Percentiles rank a stretch among this genome's conserved stretches.
These are phyloP conservation scores for Falco punctatus DNA, from an alignment of 2,113 vertebrate species.

Conservation along the genomic window DNA sequence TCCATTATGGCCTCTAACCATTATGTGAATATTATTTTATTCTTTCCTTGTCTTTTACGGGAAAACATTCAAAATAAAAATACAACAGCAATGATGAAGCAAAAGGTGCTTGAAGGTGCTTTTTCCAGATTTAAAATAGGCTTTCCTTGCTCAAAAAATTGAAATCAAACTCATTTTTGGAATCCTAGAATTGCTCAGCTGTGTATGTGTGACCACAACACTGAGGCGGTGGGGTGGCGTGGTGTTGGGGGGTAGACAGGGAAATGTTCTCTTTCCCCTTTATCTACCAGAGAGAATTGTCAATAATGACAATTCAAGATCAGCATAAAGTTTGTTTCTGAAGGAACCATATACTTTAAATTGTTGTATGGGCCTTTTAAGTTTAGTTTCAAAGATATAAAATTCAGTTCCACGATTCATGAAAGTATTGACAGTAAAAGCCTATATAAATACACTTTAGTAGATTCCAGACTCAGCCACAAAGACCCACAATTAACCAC, in stretches of 20 bases:
- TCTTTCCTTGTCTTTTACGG: neutral
- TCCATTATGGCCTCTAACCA: neutral
- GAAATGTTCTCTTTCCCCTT: neutral
- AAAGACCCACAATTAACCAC: neutral
- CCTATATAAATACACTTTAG: neutral
- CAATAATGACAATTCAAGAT: neutral
- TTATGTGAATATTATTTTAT: neutral
- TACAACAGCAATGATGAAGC: neutral
- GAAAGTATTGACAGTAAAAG: neutral
- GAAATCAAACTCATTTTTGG: neutral
- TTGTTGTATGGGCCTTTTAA: neutral
- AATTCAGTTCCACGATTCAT: neutral
- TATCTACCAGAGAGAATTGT: neutral
- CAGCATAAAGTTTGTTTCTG: neutral
- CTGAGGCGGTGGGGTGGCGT: too few relatives aligned
- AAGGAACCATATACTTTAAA: neutral
- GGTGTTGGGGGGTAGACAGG: too few relatives aligned
- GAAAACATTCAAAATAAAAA: neutral
- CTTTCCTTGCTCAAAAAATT: neutral
- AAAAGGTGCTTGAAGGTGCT: neutral
- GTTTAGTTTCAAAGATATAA: neutral
- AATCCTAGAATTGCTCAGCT: neutral
- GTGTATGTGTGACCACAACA: neutral
- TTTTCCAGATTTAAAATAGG: neutral
- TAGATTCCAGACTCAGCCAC: neutral